phyloP scores from a whole-genome alignment of 35 echinoderm and acorn worm species.

The Lytechinus pictus region DNA sequence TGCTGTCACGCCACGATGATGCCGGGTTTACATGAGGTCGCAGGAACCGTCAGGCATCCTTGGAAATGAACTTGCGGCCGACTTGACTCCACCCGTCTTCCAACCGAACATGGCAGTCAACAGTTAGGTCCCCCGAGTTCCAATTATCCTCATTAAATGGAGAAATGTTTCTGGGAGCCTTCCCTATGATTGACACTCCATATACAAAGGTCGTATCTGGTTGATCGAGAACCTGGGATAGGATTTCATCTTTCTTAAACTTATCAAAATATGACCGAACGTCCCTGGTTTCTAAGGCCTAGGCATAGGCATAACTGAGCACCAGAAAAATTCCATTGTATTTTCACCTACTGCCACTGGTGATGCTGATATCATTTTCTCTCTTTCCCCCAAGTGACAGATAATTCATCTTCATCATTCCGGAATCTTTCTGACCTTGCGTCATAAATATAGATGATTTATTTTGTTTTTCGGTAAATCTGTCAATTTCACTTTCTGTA shows the following conservation, averaged over 20 bases:
- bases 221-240: neutral
- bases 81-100: neutral
- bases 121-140: slow-evolving; percentile 21
- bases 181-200: slow-evolving; percentile 8
- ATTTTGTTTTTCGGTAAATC: slow-evolving; percentile 3
- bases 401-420: neutral
- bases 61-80: neutral
- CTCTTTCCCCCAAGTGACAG: neutral
- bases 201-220: slow-evolving; percentile 29
- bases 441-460: neutral
- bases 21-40: neutral
- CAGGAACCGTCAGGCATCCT: neutral
- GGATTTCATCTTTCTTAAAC: slow-evolving; percentile 13
- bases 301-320: neutral
- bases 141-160: slow-evolving; percentile 39
- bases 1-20: neutral
- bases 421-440: neutral
- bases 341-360: neutral
- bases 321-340: neutral
- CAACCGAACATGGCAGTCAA: neutral
- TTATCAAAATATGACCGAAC: slow-evolving; percentile 14
- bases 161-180: slow-evolving; percentile 26
- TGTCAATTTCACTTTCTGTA: neutral
- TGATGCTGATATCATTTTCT: neutral
- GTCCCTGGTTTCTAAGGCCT: neutral